Conservation (phyloP, 2,113 vertebrate species). For the Sisor rabdophorus region DNA sequence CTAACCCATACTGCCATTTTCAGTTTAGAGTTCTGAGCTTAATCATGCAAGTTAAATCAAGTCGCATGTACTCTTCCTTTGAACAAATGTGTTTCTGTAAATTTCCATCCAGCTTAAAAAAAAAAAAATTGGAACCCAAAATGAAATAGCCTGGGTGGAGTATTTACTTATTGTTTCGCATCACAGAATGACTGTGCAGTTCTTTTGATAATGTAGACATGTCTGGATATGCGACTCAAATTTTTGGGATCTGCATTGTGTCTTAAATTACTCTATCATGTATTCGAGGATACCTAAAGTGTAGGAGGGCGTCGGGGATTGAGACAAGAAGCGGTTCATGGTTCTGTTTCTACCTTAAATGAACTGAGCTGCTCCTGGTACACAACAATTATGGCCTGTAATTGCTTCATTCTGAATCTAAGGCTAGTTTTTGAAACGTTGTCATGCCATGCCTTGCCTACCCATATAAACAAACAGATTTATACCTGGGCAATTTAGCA, state of each 20-base stretch:
- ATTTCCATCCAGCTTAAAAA: neutral
- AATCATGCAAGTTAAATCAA: neutral
- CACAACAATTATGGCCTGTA: too few relatives aligned
- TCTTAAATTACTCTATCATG: neutral
- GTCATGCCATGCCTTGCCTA: too few relatives aligned
- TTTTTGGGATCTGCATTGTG: neutral
- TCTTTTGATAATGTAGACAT: neutral
- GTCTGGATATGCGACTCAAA: neutral
- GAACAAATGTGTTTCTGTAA: neutral
- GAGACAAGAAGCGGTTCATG: too few relatives aligned
- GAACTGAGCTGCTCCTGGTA: too few relatives aligned
- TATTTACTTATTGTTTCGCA: neutral
- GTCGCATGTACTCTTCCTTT: neutral
- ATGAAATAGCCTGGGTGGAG: neutral
- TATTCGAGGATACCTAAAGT: neutral
- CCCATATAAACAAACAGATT: too few relatives aligned
- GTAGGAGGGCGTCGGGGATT: neutral
- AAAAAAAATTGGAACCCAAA: neutral
- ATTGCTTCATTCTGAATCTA: too few relatives aligned
- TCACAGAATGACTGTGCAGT: neutral
- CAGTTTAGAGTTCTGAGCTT: neutral
- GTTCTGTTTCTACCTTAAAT: too few relatives aligned
- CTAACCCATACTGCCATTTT: neutral
- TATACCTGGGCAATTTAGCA: too few relatives aligned
- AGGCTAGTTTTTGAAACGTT: too few relatives aligned